Base-by-base conservation (phyloP, 2,113 vertebrate genomes). In the Globicephala melas region DNA sequence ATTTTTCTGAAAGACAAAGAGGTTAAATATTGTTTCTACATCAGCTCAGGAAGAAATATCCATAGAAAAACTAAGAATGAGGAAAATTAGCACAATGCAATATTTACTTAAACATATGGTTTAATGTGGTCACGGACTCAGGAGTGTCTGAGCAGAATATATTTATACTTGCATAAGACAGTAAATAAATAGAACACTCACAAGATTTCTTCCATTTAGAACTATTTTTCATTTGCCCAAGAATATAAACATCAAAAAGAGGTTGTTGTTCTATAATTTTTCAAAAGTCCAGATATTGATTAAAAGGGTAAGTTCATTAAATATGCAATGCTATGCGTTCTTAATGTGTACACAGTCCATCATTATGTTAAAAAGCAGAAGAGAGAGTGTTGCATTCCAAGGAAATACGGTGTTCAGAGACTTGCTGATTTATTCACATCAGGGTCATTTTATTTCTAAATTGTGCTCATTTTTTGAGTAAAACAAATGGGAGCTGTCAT, bases 11-110 rank as follows among this genome's bases (percentile, higher is more conserved):
- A 65, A 50, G 36, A 15, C 18, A 96, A 92, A 93, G 53, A 13
- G 58, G 76, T 95, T 95, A 88, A n/a, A 92, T 79, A n/a, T 31
- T 97, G 63, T 38, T 93, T 38, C 70, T 47, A 17, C 25, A 62
- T 81, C 50, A 94, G 4, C 1, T 95, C 93, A 63, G 41, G 65
- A 20, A 92, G 38, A 55, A 71, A 95, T 63, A 93, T 0, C 62
- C 38, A 26, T 71, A 20, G n/a, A 38, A 65, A 17, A 94, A 90
- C 62, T 3, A 5, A 92, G 25, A 80, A 67, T 73, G 17, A 10
- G 15, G 26, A 33, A 95, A 96, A 79, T 77, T 65, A 92, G 3
- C 0, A 31, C 47, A 96, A 92, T 18, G 3, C 20, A 91, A 47
- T 41, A 15, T 73, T 89, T 91, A 96, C 55, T 70, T 50, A 91